Percentiles rank a stretch among this genome's conserved stretches.
Evolutionary conservation across 2,113 vertebrate species (phyloP).

Genomic region (Acanthisitta chloris): DNA sequence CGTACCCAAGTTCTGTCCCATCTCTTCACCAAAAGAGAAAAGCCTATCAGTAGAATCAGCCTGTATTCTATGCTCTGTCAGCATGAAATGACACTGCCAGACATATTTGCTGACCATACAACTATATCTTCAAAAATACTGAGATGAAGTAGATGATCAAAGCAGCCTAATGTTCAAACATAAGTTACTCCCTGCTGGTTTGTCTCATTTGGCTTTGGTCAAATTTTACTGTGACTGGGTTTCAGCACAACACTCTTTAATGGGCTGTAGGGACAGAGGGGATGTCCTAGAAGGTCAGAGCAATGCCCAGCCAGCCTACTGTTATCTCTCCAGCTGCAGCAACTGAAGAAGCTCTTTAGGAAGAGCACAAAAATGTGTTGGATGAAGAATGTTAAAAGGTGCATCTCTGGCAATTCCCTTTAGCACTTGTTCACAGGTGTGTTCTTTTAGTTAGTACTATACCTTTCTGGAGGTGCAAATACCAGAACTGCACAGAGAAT

Average conservation of each 20-base stretch:
- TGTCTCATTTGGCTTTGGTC: not conserved
- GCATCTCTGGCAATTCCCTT: not conserved
- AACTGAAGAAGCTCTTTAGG: not conserved
- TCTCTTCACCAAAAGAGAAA: not conserved
- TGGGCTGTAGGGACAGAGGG: not conserved
- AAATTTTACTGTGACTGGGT: not conserved
- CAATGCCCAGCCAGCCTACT: not conserved
- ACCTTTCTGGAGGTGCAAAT: not conserved
- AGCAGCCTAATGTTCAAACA: not conserved
- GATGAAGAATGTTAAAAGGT: not conserved
- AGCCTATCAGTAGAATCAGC: constrained; percentile 14
- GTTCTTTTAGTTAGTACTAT: not conserved
- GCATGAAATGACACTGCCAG: constrained; percentile 34
- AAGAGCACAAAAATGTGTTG: not conserved
- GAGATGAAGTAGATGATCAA: constrained; percentile 22
- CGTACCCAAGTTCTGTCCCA: not conserved
- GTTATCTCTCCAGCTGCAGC: not conserved
- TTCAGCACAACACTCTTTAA: not conserved
- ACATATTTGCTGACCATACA: constrained; percentile 45
- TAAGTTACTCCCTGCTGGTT: not conserved
- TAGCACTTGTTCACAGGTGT: not conserved
- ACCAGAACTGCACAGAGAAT: not conserved
- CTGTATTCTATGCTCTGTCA: not conserved
- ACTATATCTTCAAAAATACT: constrained; percentile 16
- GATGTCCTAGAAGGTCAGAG: not conserved